phyloP scores from a whole-genome alignment of 2,888 invertebrate genomes.

The Macaria notata region DNA sequence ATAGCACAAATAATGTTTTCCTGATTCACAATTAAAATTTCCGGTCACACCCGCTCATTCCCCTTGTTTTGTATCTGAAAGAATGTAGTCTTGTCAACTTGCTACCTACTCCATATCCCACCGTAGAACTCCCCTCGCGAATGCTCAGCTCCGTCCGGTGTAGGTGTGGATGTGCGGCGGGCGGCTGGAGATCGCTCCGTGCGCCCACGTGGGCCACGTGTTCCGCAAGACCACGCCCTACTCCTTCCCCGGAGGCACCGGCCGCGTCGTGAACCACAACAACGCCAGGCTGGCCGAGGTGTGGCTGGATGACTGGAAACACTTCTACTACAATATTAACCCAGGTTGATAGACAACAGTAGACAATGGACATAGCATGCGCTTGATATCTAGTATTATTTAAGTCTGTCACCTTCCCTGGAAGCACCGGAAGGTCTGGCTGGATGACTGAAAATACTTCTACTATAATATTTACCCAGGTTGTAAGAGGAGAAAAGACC shows the following conservation, averaged over 20 bases:
- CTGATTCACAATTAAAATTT: too few relatives aligned
- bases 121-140: slow-evolving; percentile 2
- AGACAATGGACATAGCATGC: slow-evolving; percentile 8
- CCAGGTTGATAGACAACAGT: slow-evolving; percentile 85
- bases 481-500: too few relatives aligned
- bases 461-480: too few relatives aligned
- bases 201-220: slow-evolving; percentile 97
- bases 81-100: too few relatives aligned
- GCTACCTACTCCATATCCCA: too few relatives aligned
- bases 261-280: slow-evolving; percentile 99
- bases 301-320: slow-evolving; percentile 99
- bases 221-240: slow-evolving; percentile 99
- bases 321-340: slow-evolving; percentile 99
- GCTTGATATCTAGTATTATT: neutral
- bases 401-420: slow-evolving; percentile 79
- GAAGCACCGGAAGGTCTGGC: slow-evolving; percentile 95
- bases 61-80: too few relatives aligned
- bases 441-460: too few relatives aligned
- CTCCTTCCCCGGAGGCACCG: slow-evolving; percentile 98
- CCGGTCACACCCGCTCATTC: too few relatives aligned
- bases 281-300: slow-evolving; percentile 99
- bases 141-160: slow-evolving; percentile 29
- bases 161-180: slow-evolving; percentile 99
- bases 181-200: slow-evolving; percentile 95
- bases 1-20: too few relatives aligned